Base-by-base conservation (phyloP, 2,797 vertebrate species). In the Micrastur ruficollis region DNA sequence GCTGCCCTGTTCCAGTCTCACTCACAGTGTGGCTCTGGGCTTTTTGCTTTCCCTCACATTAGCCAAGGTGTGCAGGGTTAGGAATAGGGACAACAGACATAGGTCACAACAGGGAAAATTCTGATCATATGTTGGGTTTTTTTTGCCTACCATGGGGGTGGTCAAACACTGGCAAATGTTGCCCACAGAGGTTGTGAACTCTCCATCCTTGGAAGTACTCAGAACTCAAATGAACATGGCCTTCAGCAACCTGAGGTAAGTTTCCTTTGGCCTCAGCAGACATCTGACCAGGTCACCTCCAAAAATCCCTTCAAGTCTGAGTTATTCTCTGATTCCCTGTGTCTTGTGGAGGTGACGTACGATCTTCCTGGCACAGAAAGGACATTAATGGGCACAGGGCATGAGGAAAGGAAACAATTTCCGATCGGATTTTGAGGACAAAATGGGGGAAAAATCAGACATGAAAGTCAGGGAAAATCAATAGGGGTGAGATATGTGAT, bases 101-200 rank as follows among this genome's bases (percentile, higher is more conserved):
- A 73, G 66, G 15, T 26, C 2, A 2, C 11, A 73, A 53, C 8
- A 31, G 4, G 14, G 23, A 83, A 62, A 84, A 79, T 84, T 74
- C 29, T 53, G 5, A 59, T 47, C 10, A 52, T 50, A 38, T n/a
- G 2, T 10, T 66, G 16, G 12, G 0, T 0, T 4, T 81, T 68
- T 16, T 38, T 26, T 0, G 4, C 15, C 2, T 14, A 52, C 14
- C 1, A 0, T 18, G 8, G 72, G 5, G 2, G 9, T 25, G 12
- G 12, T 50, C 14, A 80, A 36, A 79, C 6, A 47, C 2, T 44
- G 34, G 8, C 20, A 76, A 75, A 58, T 4, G 8, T 59, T 80
- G 13, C 25, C 27, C 14, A 59, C 49, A 25, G 18, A n/a, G 2
- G 1, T 2, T 59, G 19, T 71, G 56, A 17, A 23, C 19, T 65